Base-by-base conservation (phyloP, 2,113 vertebrate genomes). In the Poicephalus gulielmi region DNA sequence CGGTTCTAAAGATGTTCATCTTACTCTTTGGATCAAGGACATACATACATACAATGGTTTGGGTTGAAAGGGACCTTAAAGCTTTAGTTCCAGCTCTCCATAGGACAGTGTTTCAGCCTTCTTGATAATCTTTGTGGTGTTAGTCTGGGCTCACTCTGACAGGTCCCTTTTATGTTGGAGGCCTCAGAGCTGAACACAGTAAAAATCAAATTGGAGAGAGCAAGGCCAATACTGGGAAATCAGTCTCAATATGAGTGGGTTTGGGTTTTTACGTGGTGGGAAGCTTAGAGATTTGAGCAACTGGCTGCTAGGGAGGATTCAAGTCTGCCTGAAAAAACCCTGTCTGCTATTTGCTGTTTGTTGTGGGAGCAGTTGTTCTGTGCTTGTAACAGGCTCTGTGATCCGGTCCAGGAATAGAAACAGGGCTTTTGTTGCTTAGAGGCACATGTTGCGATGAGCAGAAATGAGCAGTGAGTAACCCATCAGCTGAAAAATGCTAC, bases 371-470 rank as follows among this genome's bases (percentile, higher is more conserved):
- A 84, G 80, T 93, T 94, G 88, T 82, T 88, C 35, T 15, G 82
- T 63, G 23, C 88, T 92, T 86, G 64, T 79, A 35, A 87, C 70
- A 89, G 88, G 49, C 86, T 76, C 67, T 17, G 77, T 37, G 60
- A 79, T 92, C 70, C 81, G 86, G 15, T 76, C 83, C 83, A 62
- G 63, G 83, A 96, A 90, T 75, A 96, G 95, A 64, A 96, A 47
- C 80, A 23, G n/a, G 52, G 86, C 78, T 88, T 90, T 86, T 93
- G 86, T 92, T 92, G 80, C 94, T 92, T 76, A 77, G 69, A 88
- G 86, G 94, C 83, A 76, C 80, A 41, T 57, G 80, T 85, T 90
- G 68, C 46, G 83, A 94, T 62, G 83, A 94, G 62, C 35, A 89
- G 35, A 86, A 57, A 83, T 41, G 92, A 92, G 44, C 24, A 69